Base-by-base conservation (phyloP, 2,888 invertebrate genomes). In the Aphodius granarius region DNA sequence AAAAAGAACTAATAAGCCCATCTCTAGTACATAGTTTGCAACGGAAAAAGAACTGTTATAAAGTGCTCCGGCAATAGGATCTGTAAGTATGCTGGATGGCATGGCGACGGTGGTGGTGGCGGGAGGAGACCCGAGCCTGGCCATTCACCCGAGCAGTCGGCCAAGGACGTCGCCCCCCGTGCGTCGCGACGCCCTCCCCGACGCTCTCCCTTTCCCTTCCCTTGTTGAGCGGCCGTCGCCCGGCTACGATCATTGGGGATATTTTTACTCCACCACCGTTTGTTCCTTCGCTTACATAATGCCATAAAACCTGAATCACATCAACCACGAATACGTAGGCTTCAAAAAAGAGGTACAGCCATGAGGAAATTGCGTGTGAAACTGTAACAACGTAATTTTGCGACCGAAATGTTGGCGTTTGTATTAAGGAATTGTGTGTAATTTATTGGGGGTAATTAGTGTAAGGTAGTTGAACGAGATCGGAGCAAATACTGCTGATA, bases 121-220 rank as follows among this genome's bases (percentile, higher is more conserved):
- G 43, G 43, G 43, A 43, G 43, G 13, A 43, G 43, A n/a, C n/a
- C n/a, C 68, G 21, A 22, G 20, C 68, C 21, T 85, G 86, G 85
- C 85, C 86, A 86, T 86, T 86, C 86, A 87, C 86, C 87, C 86
- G 85, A 85, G 83, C 85, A 85, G 82, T 87, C 86, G 87, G 86
- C 87, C 86, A 86, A 86, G 86, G 86, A 85, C 87, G 81, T 78
- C 43, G 43, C 43, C 43, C 43, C 43, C 79, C 79, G 73, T 79
- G 77, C 81, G 77, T 78, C 78, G 78, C 81, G 79, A 79, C 76
- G 79, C 79, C 78, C 78, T 71, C 73, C 76, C 72, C 77, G 71
- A 77, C 77, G 77, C 76, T 75, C 76, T 70, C 75, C 71, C 72
- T 71, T 75, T 76, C 78, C 77, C 75, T 77, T 77, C 76, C 72